Conservation (phyloP, 2,797 vertebrate genomes). For the Euphonia xanthogaster region DNA sequence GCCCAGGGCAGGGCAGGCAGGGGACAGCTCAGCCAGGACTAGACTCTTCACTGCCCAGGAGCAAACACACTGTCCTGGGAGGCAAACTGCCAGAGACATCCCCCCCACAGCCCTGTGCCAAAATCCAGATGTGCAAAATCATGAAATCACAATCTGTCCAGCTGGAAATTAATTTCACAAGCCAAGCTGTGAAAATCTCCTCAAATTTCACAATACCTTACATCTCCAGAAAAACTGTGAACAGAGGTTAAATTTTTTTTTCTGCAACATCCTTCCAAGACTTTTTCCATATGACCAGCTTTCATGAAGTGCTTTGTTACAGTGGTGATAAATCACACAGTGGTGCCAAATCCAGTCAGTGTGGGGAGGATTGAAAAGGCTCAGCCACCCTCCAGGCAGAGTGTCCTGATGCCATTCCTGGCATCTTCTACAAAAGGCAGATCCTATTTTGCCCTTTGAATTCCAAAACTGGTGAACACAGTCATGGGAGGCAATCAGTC, state of each 20-base stretch:
- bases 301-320: neutral
- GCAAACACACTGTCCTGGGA: neutral
- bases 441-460: neutral
- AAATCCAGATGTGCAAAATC: slow-evolving; percentile 30
- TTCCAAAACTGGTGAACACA: neutral
- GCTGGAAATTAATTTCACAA: slow-evolving; percentile 36
- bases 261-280: neutral
- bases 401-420: neutral
- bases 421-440: neutral
- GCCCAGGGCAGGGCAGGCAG: neutral
- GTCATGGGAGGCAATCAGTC: neutral
- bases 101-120: neutral
- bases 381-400: neutral
- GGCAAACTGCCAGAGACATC: neutral
- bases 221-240: neutral
- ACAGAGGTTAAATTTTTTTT: neutral
- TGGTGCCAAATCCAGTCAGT: neutral
- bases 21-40: neutral
- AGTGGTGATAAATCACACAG: neutral
- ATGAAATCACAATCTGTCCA: neutral
- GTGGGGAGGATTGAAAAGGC: neutral
- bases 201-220: slow-evolving; percentile 26
- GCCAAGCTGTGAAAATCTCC: slow-evolving; percentile 10
- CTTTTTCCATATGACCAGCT: neutral
- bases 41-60: neutral